Evolutionary conservation across 2,797 vertebrate genomes (phyloP), one percentile per base, ranked within the genome.

Genomic region (Sebastes itinus): DNA sequence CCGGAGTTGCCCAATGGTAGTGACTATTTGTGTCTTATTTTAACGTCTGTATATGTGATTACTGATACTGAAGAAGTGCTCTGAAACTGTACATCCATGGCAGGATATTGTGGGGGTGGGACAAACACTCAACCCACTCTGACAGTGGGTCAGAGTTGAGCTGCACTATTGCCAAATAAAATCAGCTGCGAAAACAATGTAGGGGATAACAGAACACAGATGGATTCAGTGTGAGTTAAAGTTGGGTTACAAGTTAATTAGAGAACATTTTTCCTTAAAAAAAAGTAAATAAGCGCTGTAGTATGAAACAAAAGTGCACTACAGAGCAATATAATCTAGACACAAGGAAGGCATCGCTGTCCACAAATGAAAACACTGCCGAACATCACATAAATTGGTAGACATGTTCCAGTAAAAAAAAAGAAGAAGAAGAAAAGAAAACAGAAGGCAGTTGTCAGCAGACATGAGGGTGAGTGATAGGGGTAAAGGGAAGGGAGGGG

Each of bases 151-250:
- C 70, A 85, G 20, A 80, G 73, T 52, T 69, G 62, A 91, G 38
- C 67, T 78, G 56, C 6, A 63, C 12, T 14, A 18, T 20, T 78
- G 82, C 82, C 80, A 89, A 87, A 79, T 60, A 62, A 80, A 90
- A 93, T 20, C 84, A 6, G 3, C 23, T 68, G 60, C 58, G 35
- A 81, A 75, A 77, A 87, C 55, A 81, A 69, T 63, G 20, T 2
- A 20, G 5, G 9, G n/a, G n/a, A 64, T 20, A 65, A 63, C 28
- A 28, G 11, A 77, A 56, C 3, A 64, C 35, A 78, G 60, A 61
- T 23, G 12, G 3, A 7, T 61, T 75, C 22, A 22, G 13, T n/a
- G 4, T 27, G 23, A 59, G 30, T 73, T 88, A 20, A 80, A 20
- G 1, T 35, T 55, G 9, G 32, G n/a, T 72, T 59, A 27, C 2